Conservation (phyloP, 2,113 vertebrate genomes). For the Bagarius yarrelli region DNA sequence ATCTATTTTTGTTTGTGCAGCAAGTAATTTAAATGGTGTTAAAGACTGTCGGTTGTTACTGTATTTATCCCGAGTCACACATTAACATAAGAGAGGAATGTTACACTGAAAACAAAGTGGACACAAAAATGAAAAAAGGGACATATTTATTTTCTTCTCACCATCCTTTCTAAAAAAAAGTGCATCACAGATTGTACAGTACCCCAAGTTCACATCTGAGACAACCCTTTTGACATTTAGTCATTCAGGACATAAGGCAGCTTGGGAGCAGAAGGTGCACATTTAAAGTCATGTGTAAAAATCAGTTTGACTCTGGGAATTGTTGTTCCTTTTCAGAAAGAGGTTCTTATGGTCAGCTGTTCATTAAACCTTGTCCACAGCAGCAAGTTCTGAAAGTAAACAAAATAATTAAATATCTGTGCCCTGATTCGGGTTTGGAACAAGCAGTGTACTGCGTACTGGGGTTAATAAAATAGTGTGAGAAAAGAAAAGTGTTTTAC, state of each 20-base stretch:
- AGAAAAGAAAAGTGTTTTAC: slow-evolving; percentile 53
- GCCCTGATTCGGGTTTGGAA: neutral
- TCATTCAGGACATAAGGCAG: slow-evolving; percentile 65
- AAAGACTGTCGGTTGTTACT: neutral
- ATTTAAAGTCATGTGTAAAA: slow-evolving; percentile 71
- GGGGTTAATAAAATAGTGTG: neutral
- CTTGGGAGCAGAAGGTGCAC: slow-evolving; percentile 55
- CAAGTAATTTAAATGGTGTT: no score
- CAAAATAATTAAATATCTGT: neutral
- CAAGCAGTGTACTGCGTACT: neutral
- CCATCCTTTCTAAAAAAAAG: slow-evolving; percentile 70
- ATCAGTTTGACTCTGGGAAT: slow-evolving; percentile 64
- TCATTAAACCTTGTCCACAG: slow-evolving; percentile 73
- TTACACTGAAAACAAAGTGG: neutral
- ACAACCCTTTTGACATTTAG: slow-evolving; percentile 60
- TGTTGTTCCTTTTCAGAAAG: slow-evolving; percentile 69
- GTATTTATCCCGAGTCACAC: neutral
- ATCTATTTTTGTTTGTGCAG: neutral
- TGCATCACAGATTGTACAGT: slow-evolving; percentile 69
- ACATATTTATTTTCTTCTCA: slow-evolving; percentile 75
- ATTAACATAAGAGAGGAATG: neutral
- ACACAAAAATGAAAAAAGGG: slow-evolving; percentile 73
- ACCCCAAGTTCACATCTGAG: slow-evolving; percentile 68
- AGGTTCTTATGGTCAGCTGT: slow-evolving; percentile 64
- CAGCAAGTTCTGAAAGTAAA: slow-evolving; percentile 72